These are phyloP conservation scores for Caenorhabditis parvicauda DNA, from an alignment of 2,888 invertebrate species.

Conservation along the genomic window DNA sequence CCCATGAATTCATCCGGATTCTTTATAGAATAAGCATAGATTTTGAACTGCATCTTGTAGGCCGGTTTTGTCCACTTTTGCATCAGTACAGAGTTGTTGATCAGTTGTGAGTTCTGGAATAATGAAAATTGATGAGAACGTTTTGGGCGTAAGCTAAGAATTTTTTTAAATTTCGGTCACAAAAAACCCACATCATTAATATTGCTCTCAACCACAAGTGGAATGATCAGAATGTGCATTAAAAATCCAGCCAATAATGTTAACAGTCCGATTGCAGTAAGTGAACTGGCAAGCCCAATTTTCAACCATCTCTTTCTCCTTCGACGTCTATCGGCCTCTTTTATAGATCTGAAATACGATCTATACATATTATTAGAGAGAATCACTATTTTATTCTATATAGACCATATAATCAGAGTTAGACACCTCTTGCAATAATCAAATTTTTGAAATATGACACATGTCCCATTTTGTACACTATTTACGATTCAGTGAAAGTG, in stretches of 20 bases:
- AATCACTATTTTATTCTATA: not conserved
- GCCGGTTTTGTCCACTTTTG: slow-evolving; percentile 56
- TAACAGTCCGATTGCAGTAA: slow-evolving; percentile 18
- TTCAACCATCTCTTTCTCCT: slow-evolving; percentile 10
- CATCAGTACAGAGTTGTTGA: slow-evolving; percentile 45
- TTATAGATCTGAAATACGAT: not conserved
- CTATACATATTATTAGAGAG: not conserved
- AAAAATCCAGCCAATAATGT: slow-evolving; percentile 24
- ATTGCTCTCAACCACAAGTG: slow-evolving; percentile 22
- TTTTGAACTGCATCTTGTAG: slow-evolving; percentile 48
- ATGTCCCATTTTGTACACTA: no score
- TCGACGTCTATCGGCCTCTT: not conserved
- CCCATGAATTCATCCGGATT: slow-evolving; percentile 60
- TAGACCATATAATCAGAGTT: not conserved
- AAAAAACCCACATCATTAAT: slow-evolving; percentile 27
- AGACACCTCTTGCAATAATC: no score
- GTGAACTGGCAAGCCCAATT: slow-evolving; percentile 5
- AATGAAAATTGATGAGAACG: not conserved
- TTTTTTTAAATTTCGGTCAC: not conserved
- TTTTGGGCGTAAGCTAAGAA: not conserved
- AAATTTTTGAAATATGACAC: no score
- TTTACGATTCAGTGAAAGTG: no score
- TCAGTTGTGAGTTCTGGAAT: slow-evolving; percentile 46
- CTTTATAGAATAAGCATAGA: slow-evolving; percentile 58
- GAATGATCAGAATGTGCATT: slow-evolving; percentile 31